phyloP scores from a whole-genome alignment of 2,797 vertebrate species.

The Schizopygopsis pylzovi region DNA sequence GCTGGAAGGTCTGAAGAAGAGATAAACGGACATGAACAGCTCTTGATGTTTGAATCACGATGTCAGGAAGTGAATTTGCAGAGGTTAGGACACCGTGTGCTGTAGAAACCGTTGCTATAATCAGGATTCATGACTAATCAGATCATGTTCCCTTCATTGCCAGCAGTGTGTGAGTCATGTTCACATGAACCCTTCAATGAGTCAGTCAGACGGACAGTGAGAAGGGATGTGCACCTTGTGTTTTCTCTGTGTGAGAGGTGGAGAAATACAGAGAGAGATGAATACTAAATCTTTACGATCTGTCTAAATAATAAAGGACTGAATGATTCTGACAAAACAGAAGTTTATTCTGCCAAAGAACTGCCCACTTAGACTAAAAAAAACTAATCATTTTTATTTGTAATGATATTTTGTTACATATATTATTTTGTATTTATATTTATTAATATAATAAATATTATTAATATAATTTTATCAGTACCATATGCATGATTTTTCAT shows the following conservation, averaged over 20 bases:
- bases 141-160: constrained; percentile 2
- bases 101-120: constrained; percentile 41
- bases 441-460: not conserved
- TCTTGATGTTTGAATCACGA: not conserved
- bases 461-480: not conserved
- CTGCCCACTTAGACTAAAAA: no score
- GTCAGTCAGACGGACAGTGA: not conserved
- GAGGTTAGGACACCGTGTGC: constrained; percentile 24
- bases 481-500: not conserved
- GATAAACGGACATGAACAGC: not conserved
- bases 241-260: constrained; percentile 1
- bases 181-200: not conserved
- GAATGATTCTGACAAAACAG: not conserved
- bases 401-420: not conserved
- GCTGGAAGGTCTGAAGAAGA: no score
- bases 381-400: no score
- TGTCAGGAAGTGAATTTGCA: not conserved
- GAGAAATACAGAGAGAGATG: not conserved
- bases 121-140: constrained; percentile 48
- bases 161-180: constrained; percentile 18
- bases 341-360: not conserved
- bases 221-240: not conserved
- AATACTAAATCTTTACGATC: not conserved
- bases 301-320: not conserved
- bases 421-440: not conserved